Percentiles rank a stretch among this genome's conserved stretches.
phyloP scores from a whole-genome alignment of 37 sponge, comb jelly and placozoan genomes.

The Spongilla lacustris region DNA sequence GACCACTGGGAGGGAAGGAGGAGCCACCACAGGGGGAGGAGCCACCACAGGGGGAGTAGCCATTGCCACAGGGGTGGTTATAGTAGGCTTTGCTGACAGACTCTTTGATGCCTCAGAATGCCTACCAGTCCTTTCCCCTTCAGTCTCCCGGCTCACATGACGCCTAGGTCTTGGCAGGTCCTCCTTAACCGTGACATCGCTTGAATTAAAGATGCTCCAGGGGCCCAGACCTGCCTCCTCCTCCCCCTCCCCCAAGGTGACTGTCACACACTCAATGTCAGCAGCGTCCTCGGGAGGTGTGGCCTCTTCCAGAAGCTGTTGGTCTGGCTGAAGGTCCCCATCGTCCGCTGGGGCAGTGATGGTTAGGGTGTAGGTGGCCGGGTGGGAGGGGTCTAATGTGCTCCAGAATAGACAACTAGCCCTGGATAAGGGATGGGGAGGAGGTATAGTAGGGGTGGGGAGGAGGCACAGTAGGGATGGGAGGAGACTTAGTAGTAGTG shows the following conservation, averaged over 20 bases:
- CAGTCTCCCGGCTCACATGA: background rate
- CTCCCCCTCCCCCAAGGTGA: constrained; percentile 27
- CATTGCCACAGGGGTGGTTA: background rate
- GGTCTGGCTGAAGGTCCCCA: constrained; percentile 5
- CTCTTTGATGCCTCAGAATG: background rate
- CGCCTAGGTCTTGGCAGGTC: background rate
- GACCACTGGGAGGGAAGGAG: too few relatives aligned
- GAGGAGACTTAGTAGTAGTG: background rate
- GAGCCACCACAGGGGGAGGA: too few relatives aligned
- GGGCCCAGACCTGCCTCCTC: background rate
- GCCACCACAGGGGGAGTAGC: too few relatives aligned
- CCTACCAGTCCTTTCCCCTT: background rate
- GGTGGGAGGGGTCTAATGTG: constrained; percentile 13
- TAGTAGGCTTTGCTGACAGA: background rate
- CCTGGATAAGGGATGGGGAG: constrained; percentile 2
- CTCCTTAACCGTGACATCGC: background rate
- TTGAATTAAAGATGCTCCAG: background rate
- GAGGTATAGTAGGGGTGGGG: background rate
- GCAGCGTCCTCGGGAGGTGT: background rate
- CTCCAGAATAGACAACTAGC: constrained; percentile 68
- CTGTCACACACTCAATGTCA: constrained; percentile 1
- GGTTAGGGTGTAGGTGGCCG: constrained; percentile 61
- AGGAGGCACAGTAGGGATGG: background rate
- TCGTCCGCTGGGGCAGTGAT: constrained; percentile 43
- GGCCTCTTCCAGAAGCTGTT: background rate